Evolutionary conservation across 2,797 vertebrate genomes (phyloP), one percentile per base, ranked within the genome.

Genomic region (Masticophis lateralis): DNA sequence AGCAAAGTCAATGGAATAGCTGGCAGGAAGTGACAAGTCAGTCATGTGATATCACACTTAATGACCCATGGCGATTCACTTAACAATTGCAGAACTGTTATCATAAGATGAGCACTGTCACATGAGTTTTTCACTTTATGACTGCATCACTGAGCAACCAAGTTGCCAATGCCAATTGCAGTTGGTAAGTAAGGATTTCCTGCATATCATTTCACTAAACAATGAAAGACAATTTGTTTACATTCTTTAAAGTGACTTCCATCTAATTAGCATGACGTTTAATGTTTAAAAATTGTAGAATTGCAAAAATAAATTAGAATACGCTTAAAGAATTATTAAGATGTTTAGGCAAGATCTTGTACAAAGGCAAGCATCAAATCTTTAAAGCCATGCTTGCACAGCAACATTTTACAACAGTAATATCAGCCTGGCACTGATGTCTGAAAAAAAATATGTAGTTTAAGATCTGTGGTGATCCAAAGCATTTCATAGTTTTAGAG

Each of bases 231-330:
- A 87, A 94, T 92, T 51, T 86, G 13, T 53, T 96, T 96, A 96
- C 25, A 94, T 93, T 96, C 92, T 95, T 86, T 51, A 87, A 57
- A 61, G 8, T 91, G 28, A 87, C 13, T 74, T 74, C 37, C 28
- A 91, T 28, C 6, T 87, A 53, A 91, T n/a, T 57, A 83, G 63
- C 3, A 55, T 32, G 69, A 79, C 25, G 20, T 47, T 37, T 94
- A 90, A 90, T 95, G 88, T 94, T 96, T 94, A 94, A 94, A 96
- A 95, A 95, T 95, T 96, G 93, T 95, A 93, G 95, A 96, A 96
- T 92, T 96, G 94, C 92, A 90, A 69, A 20, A 55, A 20, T 25
- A 5, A 90, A 95, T 96, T 94, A 91, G 18, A 79, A 43, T 43
- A 83, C 4, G 1, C 4, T 83, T 83, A 83, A 79, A 83, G 20